Evolutionary conservation across 2,113 vertebrate genomes (phyloP).

Genomic region (Euleptes europaea): DNA sequence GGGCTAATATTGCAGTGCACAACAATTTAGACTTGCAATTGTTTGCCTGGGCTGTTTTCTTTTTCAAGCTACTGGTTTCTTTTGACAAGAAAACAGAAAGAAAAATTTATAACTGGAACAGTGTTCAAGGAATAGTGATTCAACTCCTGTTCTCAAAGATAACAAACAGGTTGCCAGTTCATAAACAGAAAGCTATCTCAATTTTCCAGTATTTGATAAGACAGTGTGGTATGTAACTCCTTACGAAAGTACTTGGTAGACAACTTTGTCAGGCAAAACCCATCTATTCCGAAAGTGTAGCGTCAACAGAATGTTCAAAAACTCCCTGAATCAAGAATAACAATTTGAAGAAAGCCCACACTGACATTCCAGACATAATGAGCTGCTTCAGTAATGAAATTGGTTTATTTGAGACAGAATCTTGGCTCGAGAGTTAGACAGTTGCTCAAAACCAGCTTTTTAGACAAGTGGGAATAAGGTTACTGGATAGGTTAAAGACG

Average conservation of each 20-base stretch:
- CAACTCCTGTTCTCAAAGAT: neutral
- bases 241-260: neutral
- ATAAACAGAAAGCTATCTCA: neutral
- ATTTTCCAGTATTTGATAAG: neutral
- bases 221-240: neutral
- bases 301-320: neutral
- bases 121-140: neutral
- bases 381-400: neutral
- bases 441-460: neutral
- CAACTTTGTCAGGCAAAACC: neutral
- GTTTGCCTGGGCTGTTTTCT: neutral
- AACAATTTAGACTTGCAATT: neutral
- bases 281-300: neutral
- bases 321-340: neutral
- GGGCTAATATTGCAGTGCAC: neutral
- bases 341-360: neutral
- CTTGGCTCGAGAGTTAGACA: neutral
- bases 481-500: neutral
- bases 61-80: conserved; percentile 12
- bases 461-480: neutral
- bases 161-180: neutral
- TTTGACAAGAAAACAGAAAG: conserved; percentile 17
- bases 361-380: neutral
- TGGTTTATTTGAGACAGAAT: neutral
- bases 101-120: neutral